Evolutionary conservation across 2,113 vertebrate species (phyloP).

Genomic region (Campylomormyrus numenius): DNA sequence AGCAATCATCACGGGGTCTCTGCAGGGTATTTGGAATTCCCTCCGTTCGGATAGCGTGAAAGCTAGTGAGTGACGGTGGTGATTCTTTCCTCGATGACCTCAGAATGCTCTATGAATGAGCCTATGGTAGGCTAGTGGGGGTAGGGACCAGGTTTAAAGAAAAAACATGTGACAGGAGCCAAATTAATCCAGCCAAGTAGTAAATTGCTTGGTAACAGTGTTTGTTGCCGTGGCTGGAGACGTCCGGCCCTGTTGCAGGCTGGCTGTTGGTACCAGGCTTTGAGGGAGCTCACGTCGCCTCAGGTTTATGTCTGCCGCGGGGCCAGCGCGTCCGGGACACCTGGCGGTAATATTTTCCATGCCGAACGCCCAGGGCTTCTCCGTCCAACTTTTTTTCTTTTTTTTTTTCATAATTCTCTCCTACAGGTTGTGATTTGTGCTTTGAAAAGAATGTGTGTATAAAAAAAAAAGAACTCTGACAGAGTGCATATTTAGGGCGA

Average conservation of each 20-base stretch:
- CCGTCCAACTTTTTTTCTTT: conserved; percentile 20
- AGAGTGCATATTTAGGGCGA: not conserved
- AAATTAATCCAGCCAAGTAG: conserved; percentile 16
- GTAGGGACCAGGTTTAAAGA: not conserved
- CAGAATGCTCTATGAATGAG: not conserved
- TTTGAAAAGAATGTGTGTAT: not conserved
- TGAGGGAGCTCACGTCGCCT: conserved; percentile 15
- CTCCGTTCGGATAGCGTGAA: not conserved
- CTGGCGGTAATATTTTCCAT: conserved; percentile 36
- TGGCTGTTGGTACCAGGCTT: conserved; percentile 9
- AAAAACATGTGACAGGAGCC: conserved; percentile 6
- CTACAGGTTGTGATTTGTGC: not conserved
- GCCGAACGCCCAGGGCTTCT: conserved; percentile 7
- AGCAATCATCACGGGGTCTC: not conserved
- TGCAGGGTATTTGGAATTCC: not conserved
- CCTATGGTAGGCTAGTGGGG: not conserved
- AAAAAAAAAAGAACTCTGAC: not conserved
- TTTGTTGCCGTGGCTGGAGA: conserved; percentile 29
- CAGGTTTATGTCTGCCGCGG: conserved; percentile 9
- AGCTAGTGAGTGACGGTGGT: not conserved
- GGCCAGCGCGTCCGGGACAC: conserved; percentile 27
- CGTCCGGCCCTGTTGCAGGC: conserved; percentile 9
- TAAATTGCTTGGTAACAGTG: conserved; percentile 34
- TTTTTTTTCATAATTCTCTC: not conserved
- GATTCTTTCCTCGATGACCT: not conserved